Evolutionary conservation across 2,113 vertebrate species (phyloP).

Genomic region (Odobenus rosmarus): DNA sequence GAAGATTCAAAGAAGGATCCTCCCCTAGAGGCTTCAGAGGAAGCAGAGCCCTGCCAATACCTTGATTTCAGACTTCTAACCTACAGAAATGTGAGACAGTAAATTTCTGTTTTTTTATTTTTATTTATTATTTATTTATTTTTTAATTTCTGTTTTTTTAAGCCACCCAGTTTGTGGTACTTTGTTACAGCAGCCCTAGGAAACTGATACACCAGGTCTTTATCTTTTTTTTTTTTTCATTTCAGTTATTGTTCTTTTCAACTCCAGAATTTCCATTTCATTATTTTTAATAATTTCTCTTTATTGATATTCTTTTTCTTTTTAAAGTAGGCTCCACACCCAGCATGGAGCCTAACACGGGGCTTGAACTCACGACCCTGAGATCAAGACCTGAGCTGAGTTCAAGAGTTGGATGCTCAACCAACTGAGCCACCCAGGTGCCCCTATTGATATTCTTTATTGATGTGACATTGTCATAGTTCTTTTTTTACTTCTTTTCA

Average conservation of each 20-base stretch:
- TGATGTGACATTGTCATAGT: background rate
- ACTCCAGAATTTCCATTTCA: background rate
- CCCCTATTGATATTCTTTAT: background rate
- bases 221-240: background rate
- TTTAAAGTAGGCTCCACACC: too few species aligned
- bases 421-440: background rate
- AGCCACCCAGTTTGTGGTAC: background rate
- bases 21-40: background rate
- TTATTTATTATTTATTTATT: too few species aligned
- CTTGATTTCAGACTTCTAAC: background rate
- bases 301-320: background rate
- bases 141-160: background rate
- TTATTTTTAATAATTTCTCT: background rate
- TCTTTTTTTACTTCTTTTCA: background rate
- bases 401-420: background rate
- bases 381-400: background rate
- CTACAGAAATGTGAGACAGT: background rate
- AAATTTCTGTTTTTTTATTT: background rate
- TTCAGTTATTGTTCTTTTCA: constrained; percentile 14
- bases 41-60: background rate
- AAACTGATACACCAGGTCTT: background rate
- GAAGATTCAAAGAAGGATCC: background rate
- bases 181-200: background rate
- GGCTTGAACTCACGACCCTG: background rate
- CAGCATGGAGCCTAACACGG: too few species aligned